Percentiles rank a stretch among this genome's conserved stretches.
Conservation (phyloP, 2,113 vertebrate genomes). For the Psephotus haematonotus region DNA sequence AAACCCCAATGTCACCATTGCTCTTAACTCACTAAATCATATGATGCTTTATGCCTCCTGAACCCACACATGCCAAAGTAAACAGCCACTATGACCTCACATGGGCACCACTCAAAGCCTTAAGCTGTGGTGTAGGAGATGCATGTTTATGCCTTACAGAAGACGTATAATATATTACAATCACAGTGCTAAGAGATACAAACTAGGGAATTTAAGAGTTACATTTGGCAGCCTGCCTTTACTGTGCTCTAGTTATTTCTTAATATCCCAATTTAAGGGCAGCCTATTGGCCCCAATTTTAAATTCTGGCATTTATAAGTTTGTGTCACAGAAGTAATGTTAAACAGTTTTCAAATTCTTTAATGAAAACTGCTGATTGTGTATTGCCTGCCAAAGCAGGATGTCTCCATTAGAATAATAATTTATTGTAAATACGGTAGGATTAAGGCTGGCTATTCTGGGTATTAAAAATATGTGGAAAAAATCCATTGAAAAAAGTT, state of each 20-base stretch:
- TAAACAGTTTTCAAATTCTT: constrained; percentile 36
- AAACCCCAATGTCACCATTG: neutral
- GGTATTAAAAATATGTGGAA: constrained; percentile 22
- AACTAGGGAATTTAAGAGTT: constrained; percentile 9
- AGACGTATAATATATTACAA: neutral
- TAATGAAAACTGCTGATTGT: constrained; percentile 44
- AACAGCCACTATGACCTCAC: neutral
- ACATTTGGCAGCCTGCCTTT: constrained; percentile 15
- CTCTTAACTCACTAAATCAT: neutral
- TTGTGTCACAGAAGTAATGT: constrained; percentile 21
- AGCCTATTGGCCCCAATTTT: constrained; percentile 39
- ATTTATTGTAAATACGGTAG: constrained; percentile 35
- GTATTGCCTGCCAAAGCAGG: constrained; percentile 49
- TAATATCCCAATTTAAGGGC: constrained; percentile 54
- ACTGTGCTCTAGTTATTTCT: constrained; percentile 53
- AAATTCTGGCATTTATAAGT: constrained; percentile 35
- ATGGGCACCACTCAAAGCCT: neutral
- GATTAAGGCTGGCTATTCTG: neutral
- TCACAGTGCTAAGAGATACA: neutral
- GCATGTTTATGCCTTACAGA: constrained; percentile 5
- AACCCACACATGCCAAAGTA: neutral
- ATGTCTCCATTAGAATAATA: constrained; percentile 28
- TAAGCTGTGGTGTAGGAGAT: neutral
- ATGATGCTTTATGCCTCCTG: neutral
- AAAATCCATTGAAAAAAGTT: constrained; percentile 33